Percentiles rank a stretch among this genome's conserved stretches.
These are phyloP conservation scores for Epinotia demarniana DNA, from an alignment of 2,888 invertebrate genomes.

Conservation along the genomic window DNA sequence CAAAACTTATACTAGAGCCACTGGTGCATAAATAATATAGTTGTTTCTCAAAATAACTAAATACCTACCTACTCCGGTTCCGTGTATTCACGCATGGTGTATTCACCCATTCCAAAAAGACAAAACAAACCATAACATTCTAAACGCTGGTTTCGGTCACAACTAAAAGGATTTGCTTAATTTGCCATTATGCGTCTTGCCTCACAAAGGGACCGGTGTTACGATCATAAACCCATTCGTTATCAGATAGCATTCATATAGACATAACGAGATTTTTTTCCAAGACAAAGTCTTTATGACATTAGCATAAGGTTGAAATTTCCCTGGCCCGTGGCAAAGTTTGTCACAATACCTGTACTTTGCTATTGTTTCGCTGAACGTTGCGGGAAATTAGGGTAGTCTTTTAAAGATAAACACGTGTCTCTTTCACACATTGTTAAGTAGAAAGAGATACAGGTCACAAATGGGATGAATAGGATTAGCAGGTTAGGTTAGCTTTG, in stretches of 20 bases:
- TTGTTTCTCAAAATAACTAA: not conserved
- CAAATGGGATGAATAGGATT: slow-evolving; percentile 32
- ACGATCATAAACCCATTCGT: slow-evolving; percentile 42
- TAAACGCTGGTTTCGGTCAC: slow-evolving; percentile 51
- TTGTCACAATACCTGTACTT: not conserved
- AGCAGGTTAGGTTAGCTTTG: slow-evolving; percentile 24
- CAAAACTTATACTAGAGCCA: no score
- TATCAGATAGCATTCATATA: slow-evolving; percentile 28
- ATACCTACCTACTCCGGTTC: not conserved
- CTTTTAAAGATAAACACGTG: slow-evolving; percentile 15
- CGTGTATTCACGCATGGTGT: not conserved
- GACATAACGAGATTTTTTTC: no score
- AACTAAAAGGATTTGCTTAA: slow-evolving; percentile 65
- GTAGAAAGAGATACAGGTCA: slow-evolving; percentile 14
- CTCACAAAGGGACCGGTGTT: slow-evolving; percentile 62
- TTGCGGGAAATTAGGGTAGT: slow-evolving; percentile 38
- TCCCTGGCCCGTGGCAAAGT: not conserved
- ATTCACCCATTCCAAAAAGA: slow-evolving; percentile 2
- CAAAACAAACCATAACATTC: slow-evolving; percentile 9
- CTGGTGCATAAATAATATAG: no score
- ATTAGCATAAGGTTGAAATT: not conserved
- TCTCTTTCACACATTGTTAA: slow-evolving; percentile 6
- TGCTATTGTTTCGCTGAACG: slow-evolving; percentile 21
- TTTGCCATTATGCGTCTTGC: slow-evolving; percentile 61
- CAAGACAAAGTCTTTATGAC: not conserved